These are phyloP conservation scores for Amiota minor DNA, from an alignment of 2,888 invertebrate species.

Conservation along the genomic window DNA sequence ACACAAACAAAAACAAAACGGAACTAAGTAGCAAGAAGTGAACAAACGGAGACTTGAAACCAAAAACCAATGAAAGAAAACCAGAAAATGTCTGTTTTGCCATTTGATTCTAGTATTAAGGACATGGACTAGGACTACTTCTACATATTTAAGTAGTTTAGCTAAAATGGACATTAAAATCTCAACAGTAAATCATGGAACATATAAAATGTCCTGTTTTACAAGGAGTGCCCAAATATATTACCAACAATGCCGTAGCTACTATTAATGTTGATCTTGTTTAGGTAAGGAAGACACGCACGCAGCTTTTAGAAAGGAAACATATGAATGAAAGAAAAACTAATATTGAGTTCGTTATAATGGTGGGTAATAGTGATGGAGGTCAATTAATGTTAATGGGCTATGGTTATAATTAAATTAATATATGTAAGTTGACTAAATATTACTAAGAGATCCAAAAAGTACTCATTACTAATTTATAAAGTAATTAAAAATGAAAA, in stretches of 20 bases:
- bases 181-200: constrained; percentile 26
- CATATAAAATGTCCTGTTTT: constrained; percentile 19
- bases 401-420: neutral
- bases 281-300: too few relatives aligned
- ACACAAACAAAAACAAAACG: constrained; percentile 10
- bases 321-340: too few relatives aligned
- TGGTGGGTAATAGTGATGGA: neutral
- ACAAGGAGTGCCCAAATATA: constrained; percentile 17
- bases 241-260: neutral
- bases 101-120: too few relatives aligned
- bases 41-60: neutral
- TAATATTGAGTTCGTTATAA: too few relatives aligned
- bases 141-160: neutral
- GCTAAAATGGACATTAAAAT: constrained; percentile 22
- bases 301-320: too few relatives aligned
- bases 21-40: neutral
- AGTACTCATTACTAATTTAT: too few relatives aligned
- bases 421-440: too few relatives aligned
- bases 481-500: too few relatives aligned
- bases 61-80: neutral
- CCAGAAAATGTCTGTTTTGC: too few relatives aligned
- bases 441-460: too few relatives aligned
- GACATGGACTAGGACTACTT: too few relatives aligned
- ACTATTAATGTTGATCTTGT: too few relatives aligned
- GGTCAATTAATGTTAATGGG: neutral